Percentiles rank a stretch among this genome's conserved stretches.
Conservation (phyloP, 2,888 invertebrate genomes). For the Athetis lepigone region DNA sequence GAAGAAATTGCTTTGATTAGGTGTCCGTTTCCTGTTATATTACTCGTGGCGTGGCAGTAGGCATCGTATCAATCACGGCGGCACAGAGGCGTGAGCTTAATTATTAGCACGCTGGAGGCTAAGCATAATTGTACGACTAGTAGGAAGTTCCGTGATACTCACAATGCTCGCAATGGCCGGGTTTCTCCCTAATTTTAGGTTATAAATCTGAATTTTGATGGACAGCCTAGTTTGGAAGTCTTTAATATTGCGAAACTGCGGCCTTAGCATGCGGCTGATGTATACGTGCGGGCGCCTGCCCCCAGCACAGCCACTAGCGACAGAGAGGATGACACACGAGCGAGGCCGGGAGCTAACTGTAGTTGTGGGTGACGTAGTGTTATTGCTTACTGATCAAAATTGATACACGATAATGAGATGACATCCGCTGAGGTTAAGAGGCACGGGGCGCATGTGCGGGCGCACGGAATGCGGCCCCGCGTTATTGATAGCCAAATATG, state of each 20-base stretch:
- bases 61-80: background rate
- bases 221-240: conserved; percentile 24
- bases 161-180: background rate
- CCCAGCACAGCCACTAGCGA: conserved; percentile 36
- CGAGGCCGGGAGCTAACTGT: conserved; percentile 48
- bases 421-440: conserved; percentile 34
- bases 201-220: conserved; percentile 13
- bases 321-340: conserved; percentile 39
- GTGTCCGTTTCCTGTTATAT: background rate
- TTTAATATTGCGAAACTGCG: conserved; percentile 38
- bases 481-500: conserved; percentile 32
- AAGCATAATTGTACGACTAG: background rate
- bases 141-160: background rate
- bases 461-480: conserved; percentile 44
- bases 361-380: conserved; percentile 54
- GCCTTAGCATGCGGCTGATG: conserved; percentile 37
- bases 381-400: conserved; percentile 50
- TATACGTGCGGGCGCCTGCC: conserved; percentile 42
- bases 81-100: background rate
- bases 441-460: no score
- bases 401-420: conserved; percentile 59
- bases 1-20: conserved; percentile 10
- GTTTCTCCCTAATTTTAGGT: conserved; percentile 2
- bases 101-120: conserved; percentile 10
- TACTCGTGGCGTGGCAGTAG: background rate